Conservation (phyloP, 2,888 invertebrate species). For the Phengaris alcon region DNA sequence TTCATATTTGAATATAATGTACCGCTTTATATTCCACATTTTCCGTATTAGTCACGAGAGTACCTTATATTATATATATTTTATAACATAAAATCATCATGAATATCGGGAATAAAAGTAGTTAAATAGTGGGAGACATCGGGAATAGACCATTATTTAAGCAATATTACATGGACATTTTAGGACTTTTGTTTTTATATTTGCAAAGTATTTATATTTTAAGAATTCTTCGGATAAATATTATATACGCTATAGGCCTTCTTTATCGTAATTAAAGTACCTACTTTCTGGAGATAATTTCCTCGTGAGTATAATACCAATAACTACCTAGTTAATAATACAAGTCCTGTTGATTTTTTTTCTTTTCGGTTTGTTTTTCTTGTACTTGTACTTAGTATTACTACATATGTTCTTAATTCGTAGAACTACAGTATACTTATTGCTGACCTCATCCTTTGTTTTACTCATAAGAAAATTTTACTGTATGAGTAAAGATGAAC, state of each 20-base stretch:
- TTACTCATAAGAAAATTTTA: background rate
- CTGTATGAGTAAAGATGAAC: slow-evolving; percentile 1
- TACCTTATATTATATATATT: background rate
- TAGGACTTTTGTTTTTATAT: background rate
- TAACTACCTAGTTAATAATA: too few species aligned
- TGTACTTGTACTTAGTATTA: too few species aligned
- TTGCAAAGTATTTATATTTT: background rate
- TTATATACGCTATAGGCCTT: too few species aligned
- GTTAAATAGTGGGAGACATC: too few species aligned
- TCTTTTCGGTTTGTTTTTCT: too few species aligned
- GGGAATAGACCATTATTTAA: too few species aligned
- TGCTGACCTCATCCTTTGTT: slow-evolving; percentile 15
- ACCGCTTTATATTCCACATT: slow-evolving; percentile 4
- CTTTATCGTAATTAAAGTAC: background rate
- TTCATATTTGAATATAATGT: background rate
- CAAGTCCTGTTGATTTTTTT: background rate
- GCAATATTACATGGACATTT: background rate
- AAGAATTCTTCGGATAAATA: background rate
- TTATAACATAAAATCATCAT: too few species aligned
- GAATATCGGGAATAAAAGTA: too few species aligned
- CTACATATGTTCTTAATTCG: too few species aligned
- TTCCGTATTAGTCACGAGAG: background rate
- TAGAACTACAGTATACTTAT: background rate
- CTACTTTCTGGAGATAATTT: background rate
- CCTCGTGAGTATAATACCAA: too few species aligned